Evolutionary conservation across 1,140 invertebrate genomes (phyloP), one percentile per base, ranked within the genome.

Genomic region (Vanessa atalanta): DNA sequence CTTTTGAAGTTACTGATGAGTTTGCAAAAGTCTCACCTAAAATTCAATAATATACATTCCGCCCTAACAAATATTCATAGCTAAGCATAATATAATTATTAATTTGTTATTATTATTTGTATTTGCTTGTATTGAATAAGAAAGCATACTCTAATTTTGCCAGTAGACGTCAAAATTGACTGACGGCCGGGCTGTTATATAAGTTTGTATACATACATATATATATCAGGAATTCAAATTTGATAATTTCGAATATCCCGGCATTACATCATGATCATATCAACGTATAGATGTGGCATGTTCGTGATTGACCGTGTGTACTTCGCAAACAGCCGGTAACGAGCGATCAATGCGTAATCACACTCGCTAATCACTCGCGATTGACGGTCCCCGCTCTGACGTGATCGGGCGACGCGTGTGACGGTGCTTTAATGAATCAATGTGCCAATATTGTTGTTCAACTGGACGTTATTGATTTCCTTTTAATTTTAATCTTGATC

Each of bases 281-380:
- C 71, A 37, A 20, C 43, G 55, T 43, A 51, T 9, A 43, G 9
- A 53, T 65, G 26, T 43, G 65, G 47, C 57, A 64, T 63, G 60
- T 51, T 47, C 47, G 57, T 73, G 65, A 63, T 63, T 63, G 57
- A 61, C 72, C 51, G 66, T 74, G 61, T 72, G 66, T 63, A 57
- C 65, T 63, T 31, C 37, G 72, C 72, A 78, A 78, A 78, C 73
- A 78, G 72, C 48, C 76, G 68, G 75, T 77, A 81, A 79, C 79
- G 77, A 82, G 77, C 80, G 78, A 83, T 86, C 83, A 84, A 83
- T 84, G 80, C 78, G 75, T 82, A 82, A 85, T 84, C 83, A 83
- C 81, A 75, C 76, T 66, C 80, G 73, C 83, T 85, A 84, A 82
- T 83, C 83, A 83, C 79, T 71, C 71, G 57, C 79, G 80, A 80